Base-by-base conservation (phyloP, 1,140 invertebrate genomes). In the Solen grandis region DNA sequence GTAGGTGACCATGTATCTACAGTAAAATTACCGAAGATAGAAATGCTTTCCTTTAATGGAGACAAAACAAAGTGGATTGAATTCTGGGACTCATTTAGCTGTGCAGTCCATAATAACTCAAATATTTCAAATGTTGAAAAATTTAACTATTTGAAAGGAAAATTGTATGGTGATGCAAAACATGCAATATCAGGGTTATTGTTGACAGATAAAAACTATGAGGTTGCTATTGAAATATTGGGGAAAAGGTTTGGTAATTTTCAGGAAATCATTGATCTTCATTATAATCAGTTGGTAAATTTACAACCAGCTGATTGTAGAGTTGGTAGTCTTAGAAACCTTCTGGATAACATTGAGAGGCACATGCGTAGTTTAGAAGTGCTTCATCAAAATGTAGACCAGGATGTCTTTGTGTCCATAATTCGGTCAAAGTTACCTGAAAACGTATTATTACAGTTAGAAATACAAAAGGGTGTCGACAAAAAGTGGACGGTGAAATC, bases 301-400 rank as follows among this genome's bases (percentile, higher is more conserved):
- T 38, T 38, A 36, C 16, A 31, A 2, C 33, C 60, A 5, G 35
- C 33, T 13, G 13, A 25, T 50, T 27, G 52, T 10, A 65, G 31
- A 38, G 65, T 69, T 2, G 19, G 52, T 33, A 69, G 65, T 69
- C 33, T 69, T 13, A 10, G 65, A 69, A 5, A 3, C 3, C 52
- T 69, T 25, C 2, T 69, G 29, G 65, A 69, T 69, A 69, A 36
- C 4, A 22, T 69, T 19, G 41, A 50, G 31, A 50, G n/a, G 38
- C 62, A 50, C 33, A 22, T 69, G 3, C n/a, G 65, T 27, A 69
- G 65, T 52, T 33, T 69, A 29, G 65, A 69, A 2, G 65, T 69
- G 2, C n/a, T 69, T 29, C n/a, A 54, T 25, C 2, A 69, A 69
- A 5, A 69, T 25, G 31, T 69, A 4, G 52, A 50, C 38, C 65